phyloP scores from a whole-genome alignment of 92 coral and sea anemone genomes.

The Heliopora coerulea region DNA sequence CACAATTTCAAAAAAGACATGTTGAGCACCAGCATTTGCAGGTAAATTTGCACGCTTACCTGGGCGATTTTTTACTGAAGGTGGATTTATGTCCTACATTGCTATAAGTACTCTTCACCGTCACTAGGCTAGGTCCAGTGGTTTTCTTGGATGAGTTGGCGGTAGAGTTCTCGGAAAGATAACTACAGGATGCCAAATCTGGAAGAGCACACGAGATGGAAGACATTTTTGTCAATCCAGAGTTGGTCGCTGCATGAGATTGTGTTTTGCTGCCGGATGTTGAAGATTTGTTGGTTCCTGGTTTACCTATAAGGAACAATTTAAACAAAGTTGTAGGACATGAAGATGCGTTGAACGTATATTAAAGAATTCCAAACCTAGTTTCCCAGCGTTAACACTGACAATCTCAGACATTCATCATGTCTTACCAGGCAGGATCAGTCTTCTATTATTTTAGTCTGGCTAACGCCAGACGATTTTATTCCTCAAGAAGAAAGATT shows the following conservation, averaged over 20 bases:
- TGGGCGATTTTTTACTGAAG: background rate
- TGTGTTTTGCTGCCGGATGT: background rate
- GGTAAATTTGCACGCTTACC: background rate
- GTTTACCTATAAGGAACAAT: conserved; percentile 18
- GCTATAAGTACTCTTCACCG: conserved; percentile 31
- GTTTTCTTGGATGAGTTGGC: conserved; percentile 10
- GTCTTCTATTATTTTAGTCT: no score
- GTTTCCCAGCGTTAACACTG: no score
- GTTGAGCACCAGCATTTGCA: background rate
- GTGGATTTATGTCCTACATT: conserved; percentile 17
- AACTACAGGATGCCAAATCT: conserved; percentile 37
- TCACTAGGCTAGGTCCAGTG: conserved; percentile 27
- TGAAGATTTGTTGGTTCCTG: conserved; percentile 15
- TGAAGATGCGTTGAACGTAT: no score
- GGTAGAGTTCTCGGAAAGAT: conserved; percentile 37
- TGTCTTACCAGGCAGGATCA: no score
- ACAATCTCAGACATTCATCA: no score
- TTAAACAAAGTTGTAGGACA: no score
- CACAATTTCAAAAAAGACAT: no score
- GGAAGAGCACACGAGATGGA: conserved; percentile 29
- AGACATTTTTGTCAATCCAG: conserved; percentile 24
- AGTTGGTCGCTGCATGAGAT: background rate
- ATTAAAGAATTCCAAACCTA: no score
- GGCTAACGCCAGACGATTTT: no score
- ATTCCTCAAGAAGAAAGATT: no score